Base-by-base conservation (phyloP, 92 coral and sea anemone species). In the Parazoanthus darwini region DNA sequence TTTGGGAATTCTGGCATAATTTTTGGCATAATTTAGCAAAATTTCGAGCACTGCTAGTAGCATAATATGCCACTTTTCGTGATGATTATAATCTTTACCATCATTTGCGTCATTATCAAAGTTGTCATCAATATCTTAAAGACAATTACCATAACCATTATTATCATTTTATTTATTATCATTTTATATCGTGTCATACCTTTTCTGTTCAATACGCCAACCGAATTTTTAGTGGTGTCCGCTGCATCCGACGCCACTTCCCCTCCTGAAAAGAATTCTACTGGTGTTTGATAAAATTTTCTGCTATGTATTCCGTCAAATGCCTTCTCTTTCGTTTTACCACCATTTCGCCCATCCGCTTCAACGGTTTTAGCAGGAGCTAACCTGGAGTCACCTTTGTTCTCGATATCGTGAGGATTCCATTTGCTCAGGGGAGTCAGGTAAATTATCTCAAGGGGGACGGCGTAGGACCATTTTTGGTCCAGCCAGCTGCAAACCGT, bases 371-470 rank as follows among this genome's bases (percentile, higher is more conserved):
- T 91, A 16, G 96, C 98, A 70, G 70, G 46, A 1, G 87, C 35
- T n/a, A 75, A 39, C 10, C 37, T 87, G 54, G 83, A 88, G 13
- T 66, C 88, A 3, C 99, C 99, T 80, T 96, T 96, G 91, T 90
- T 91, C 74, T 95, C 88, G 5, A 96, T 50, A 66, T 96, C 74
- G 56, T 90, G 92, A 1, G 99, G 99, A 58, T 96, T 96, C 99
- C 99, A 96, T 48, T 88, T 92, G 91, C 90, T 87, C 11, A 96
- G 87, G 25, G 99, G 99, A 4, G 99, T 95, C 91, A 96, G 36
- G 74, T 83, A 96, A 68, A 96, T 95, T 63, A 96, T 95, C 79
- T 96, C 99, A 50, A 96, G 92, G 1, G 99, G 99, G 56, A 96
- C 88, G 70, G 99, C 99, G 81, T 95, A 96, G 37, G 98, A 81